Conservation (phyloP, 2,797 vertebrate species). For the Hypotaenidia philippensis region DNA sequence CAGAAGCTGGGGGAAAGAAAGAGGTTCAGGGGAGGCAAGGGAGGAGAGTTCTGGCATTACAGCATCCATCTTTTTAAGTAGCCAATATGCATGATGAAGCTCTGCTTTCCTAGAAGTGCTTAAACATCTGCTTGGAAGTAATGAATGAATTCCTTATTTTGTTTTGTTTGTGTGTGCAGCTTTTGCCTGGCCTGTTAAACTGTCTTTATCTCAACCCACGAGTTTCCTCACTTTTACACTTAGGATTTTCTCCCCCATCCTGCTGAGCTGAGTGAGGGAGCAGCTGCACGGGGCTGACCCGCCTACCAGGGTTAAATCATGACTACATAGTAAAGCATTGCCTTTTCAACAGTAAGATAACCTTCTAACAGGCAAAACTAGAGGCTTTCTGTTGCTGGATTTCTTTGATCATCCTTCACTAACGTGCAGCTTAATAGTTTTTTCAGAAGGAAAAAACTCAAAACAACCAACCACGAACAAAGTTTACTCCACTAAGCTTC, state of each 20-base stretch:
- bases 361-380: neutral
- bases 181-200: neutral
- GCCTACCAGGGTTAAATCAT: neutral
- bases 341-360: neutral
- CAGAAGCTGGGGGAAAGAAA: neutral
- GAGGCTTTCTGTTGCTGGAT: neutral
- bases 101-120: neutral
- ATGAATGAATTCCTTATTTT: neutral
- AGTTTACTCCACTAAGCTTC: neutral
- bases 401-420: neutral
- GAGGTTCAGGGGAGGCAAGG: neutral
- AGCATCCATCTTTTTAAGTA: neutral
- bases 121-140: neutral
- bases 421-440: neutral
- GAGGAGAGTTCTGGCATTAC: fast-evolving
- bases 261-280: neutral
- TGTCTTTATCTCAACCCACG: neutral
- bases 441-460: neutral
- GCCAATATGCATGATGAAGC: neutral
- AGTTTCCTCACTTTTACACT: neutral
- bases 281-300: neutral
- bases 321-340: neutral
- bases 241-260: neutral
- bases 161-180: neutral
- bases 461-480: neutral